phyloP scores from a whole-genome alignment of 2,888 invertebrate species.

The Pinctada fucata region DNA sequence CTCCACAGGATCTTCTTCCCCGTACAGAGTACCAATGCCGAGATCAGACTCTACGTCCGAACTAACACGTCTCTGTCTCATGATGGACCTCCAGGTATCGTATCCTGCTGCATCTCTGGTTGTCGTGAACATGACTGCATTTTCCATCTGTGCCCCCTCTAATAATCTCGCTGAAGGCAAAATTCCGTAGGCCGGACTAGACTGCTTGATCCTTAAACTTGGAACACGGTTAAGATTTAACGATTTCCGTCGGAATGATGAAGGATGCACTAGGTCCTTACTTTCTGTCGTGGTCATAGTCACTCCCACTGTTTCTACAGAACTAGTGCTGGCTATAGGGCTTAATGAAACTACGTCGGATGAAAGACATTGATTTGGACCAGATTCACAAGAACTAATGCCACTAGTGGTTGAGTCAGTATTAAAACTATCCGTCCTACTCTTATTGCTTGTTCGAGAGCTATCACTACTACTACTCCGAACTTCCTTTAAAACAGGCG shows the following conservation, averaged over 20 bases:
- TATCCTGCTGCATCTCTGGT: slow-evolving; percentile 75
- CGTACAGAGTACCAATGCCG: slow-evolving; percentile 54
- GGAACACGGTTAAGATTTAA: slow-evolving; percentile 73
- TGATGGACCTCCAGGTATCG: slow-evolving; percentile 74
- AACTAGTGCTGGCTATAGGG: slow-evolving; percentile 90
- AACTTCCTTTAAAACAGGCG: slow-evolving; percentile 47
- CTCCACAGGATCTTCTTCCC: slow-evolving; percentile 45
- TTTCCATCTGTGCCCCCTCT: slow-evolving; percentile 51
- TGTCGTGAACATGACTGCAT: slow-evolving; percentile 69
- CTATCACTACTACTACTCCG: slow-evolving; percentile 71
- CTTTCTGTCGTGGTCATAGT: slow-evolving; percentile 50
- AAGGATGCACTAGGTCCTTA: slow-evolving; percentile 74
- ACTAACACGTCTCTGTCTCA: slow-evolving; percentile 70
- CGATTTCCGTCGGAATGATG: slow-evolving; percentile 67
- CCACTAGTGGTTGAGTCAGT: slow-evolving; percentile 88
- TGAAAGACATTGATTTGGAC: slow-evolving; percentile 45
- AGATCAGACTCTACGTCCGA: slow-evolving; percentile 65
- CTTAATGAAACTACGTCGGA: slow-evolving; percentile 81
- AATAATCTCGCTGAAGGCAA: slow-evolving; percentile 49
- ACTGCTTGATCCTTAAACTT: slow-evolving; percentile 58
- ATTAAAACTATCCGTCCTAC: slow-evolving; percentile 79
- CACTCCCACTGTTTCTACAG: slow-evolving; percentile 59
- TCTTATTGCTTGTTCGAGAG: slow-evolving; percentile 75
- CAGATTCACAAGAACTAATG: slow-evolving; percentile 89
- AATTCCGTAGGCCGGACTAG: slow-evolving; percentile 46